Conservation (phyloP, 2,888 invertebrate species). For the Zele albiditarsus region DNA sequence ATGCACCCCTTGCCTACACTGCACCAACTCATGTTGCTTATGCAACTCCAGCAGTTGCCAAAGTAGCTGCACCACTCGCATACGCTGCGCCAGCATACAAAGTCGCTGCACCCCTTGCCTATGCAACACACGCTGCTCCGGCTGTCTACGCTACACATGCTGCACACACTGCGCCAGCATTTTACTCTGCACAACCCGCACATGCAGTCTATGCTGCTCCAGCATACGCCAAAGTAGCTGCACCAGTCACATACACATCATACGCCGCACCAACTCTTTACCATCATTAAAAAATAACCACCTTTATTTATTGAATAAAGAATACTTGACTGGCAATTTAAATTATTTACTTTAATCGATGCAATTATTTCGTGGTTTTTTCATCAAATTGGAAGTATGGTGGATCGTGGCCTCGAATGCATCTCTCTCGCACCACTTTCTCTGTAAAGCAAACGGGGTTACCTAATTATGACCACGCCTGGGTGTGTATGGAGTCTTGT, state of each 20-base stretch:
- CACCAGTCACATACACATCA: conserved; percentile 9
- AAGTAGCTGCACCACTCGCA: conserved; percentile 24
- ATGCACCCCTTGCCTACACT: conserved; percentile 36
- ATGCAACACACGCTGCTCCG: conserved; percentile 46
- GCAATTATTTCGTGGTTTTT: background rate
- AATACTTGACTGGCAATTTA: conserved; percentile 6
- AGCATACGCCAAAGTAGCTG: conserved; percentile 40
- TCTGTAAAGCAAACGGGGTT: conserved; percentile 32
- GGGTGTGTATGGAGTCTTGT: conserved; percentile 12
- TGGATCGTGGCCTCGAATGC: conserved; percentile 26
- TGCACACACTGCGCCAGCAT: conserved; percentile 39
- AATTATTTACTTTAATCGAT: background rate
- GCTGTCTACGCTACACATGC: conserved; percentile 39
- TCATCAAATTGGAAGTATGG: background rate
- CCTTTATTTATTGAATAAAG: conserved; percentile 46
- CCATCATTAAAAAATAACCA: conserved; percentile 40
- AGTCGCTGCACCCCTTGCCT: conserved; percentile 28
- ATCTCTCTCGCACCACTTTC: conserved; percentile 34
- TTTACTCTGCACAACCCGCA: conserved; percentile 16
- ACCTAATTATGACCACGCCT: conserved; percentile 46
- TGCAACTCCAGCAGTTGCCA: conserved; percentile 34
- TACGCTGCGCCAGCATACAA: conserved; percentile 47
- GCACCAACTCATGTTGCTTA: conserved; percentile 33
- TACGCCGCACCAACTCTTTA: conserved; percentile 38
- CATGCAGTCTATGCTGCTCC: conserved; percentile 47